These are phyloP conservation scores for Lagenorhynchus albirostris DNA, from an alignment of 2,113 vertebrate species.

Conservation along the genomic window DNA sequence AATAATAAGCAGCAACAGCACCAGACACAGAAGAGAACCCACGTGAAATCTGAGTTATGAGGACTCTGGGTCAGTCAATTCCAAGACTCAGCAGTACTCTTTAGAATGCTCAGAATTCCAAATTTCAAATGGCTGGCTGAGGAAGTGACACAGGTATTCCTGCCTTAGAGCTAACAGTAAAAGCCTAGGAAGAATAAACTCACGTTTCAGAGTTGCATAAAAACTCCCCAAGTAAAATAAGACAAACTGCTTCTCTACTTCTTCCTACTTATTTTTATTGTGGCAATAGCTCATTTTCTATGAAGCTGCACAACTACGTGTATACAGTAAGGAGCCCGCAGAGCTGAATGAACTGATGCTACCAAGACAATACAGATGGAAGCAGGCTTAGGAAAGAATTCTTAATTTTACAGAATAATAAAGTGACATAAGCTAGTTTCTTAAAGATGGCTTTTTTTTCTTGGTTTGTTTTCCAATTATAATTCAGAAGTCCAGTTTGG, in stretches of 20 bases:
- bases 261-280: neutral
- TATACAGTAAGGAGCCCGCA: neutral
- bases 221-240: constrained; percentile 7
- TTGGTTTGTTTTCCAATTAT: neutral
- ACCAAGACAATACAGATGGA: neutral
- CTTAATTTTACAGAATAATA: neutral
- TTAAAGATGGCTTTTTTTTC: neutral
- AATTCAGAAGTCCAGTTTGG: neutral
- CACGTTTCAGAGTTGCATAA: constrained; percentile 14
- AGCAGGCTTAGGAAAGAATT: neutral
- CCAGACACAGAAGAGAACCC: neutral
- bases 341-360: neutral
- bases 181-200: constrained; percentile 31
- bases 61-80: neutral
- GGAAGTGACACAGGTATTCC: neutral
- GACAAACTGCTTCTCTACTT: neutral
- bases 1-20: neutral
- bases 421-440: neutral
- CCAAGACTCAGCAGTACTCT: neutral
- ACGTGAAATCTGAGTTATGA: neutral
- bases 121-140: neutral
- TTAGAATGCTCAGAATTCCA: neutral
- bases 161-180: neutral
- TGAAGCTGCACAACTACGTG: neutral
- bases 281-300: neutral